Base-by-base conservation (phyloP, 2,888 invertebrate species). In the Pachycephus smyrnensis region DNA sequence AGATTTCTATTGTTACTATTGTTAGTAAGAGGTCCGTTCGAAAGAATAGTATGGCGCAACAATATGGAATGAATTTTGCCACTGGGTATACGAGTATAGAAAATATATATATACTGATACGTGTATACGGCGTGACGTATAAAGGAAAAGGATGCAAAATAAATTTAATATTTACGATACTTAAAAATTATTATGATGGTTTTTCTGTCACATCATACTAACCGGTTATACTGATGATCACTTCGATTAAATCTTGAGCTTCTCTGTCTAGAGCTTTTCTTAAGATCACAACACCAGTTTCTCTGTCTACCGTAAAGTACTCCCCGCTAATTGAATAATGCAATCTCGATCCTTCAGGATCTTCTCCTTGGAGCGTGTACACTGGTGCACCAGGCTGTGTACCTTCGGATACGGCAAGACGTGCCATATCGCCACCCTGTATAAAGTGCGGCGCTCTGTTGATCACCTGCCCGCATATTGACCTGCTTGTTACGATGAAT, bases 161-260 rank as follows among this genome's bases (percentile, higher is more conserved):
- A 23, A 55, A 55, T 55, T 23, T 55, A 23, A 55, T 55, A 55
- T 15, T 9, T 55, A 9, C 15, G 55, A 55, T 55, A 55, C 23
- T 15, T 55, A 9, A 23, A 55, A 23, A 55, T 55, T 23, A 55
- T 15, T 55, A 55, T 55, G 9, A 55, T 9, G 55, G 9, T 3
- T 55, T 55, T 40, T 23, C 23, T 9, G 23, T 55, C 55, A 23
- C 55, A 23, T 9, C 55, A 9, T 75, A 87, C 82, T 88, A 89
- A 95, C 95, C 96, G 84, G 96, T 96, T 81, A 96, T 95, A 88
- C 96, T 97, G 82, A 97, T 96, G 87, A 97, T 95, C 73, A 96
- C 96, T 92, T 96, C 96, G 76, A 96, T 91, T 3, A 94, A 92
- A 78, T 94, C 94, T 88, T 95, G 94, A 36, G 93, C 92, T 88